Evolutionary conservation across 2,888 invertebrate species (phyloP), one percentile per base, ranked within the genome.

Genomic region (Platycnemis pennipes): DNA sequence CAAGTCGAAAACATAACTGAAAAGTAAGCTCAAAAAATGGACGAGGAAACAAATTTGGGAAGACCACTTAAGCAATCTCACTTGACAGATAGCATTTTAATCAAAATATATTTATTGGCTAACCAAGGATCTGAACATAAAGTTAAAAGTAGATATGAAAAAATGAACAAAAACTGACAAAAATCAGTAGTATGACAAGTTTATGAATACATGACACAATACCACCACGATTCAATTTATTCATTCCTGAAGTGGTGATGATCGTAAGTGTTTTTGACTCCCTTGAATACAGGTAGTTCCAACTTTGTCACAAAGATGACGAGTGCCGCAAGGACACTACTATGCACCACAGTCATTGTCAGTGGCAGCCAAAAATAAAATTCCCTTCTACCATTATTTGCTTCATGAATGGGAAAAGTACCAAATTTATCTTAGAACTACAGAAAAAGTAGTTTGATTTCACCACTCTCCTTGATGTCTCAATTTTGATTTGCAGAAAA

Each of bases 31-130:
- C 26, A 26, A 26, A 26, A 63, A 26, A n/a, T 63, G 5, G n/a
- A 26, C 22, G 26, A 63, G n/a, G n/a, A 63, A 63, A 26, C 63
- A 63, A 63, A 63, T 22, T 26, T 16, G 11, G n/a, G 22, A n/a
- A 63, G 19, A 49, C 11, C 19, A 16, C 49, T 49, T 49, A 16
- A 16, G 19, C n/a, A 3, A 77, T 77, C 16, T 13, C 16, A 77
- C 2, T 77, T 77, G 77, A 77, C 77, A 37, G 7, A 26, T 53
- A 53, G 1, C 53, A 37, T 77, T 77, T 77, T 77, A 37, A 77
- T 77, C 77, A 77, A 77, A 77, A 77, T 77, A 77, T 77, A 77
- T 77, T 77, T 77, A 77, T 37, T 77, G 11, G 5, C 22, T 37
- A 26, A 37, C 37, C 77, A 77, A 0, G 37, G 37, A 37, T 77